These are phyloP conservation scores for Mobula birostris DNA, from an alignment of 2,113 vertebrate genomes.

Conservation along the genomic window DNA sequence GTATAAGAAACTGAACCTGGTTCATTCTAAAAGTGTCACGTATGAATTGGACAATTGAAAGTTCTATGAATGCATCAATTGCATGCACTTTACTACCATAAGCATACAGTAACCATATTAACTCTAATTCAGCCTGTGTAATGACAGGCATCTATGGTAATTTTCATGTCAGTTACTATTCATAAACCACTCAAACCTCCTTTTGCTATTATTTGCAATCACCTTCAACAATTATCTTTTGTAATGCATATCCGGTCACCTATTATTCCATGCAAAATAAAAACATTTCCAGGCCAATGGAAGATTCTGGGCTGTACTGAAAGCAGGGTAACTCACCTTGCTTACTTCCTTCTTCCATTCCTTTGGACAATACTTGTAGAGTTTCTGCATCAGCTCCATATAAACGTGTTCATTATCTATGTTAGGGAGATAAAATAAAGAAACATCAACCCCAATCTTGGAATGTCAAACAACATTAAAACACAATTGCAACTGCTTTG, in stretches of 20 bases:
- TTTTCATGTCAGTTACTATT: background rate
- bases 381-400: constrained; percentile 93
- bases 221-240: background rate
- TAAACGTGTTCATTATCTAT: constrained; percentile 97
- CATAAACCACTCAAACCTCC: background rate
- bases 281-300: background rate
- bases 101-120: background rate
- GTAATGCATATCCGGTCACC: background rate
- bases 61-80: background rate
- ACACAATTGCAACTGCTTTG: too few relatives aligned
- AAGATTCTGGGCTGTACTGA: background rate
- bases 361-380: constrained; percentile 97
- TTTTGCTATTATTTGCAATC: background rate
- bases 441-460: background rate
- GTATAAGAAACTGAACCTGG: background rate
- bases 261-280: background rate
- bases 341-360: constrained; percentile 98
- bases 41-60: background rate
- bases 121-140: background rate
- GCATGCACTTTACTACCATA: background rate
- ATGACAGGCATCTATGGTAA: too few relatives aligned
- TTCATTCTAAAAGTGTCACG: background rate
- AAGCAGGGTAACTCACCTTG: constrained; percentile 65
- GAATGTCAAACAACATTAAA: background rate
- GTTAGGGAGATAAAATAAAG: constrained; percentile 37